Conservation (phyloP, 2,797 vertebrate genomes). For the Diceros bicornis region DNA sequence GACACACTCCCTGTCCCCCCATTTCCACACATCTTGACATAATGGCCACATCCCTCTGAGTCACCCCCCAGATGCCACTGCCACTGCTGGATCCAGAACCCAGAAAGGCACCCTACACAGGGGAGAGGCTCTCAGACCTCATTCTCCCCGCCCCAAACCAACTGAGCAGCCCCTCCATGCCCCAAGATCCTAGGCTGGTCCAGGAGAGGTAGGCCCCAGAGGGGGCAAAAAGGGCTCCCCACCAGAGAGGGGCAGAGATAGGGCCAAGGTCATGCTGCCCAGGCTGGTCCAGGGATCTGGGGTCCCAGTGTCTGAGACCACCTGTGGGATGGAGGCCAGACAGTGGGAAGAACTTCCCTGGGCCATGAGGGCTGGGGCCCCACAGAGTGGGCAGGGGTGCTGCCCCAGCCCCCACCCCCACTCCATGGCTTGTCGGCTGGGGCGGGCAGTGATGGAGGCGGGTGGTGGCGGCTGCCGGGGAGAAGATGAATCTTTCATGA, state of each 20-base stretch:
- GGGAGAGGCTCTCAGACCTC: neutral
- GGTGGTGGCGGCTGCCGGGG: constrained; percentile 90
- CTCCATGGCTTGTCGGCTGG: constrained; percentile 82
- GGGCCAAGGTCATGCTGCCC: constrained; percentile 52
- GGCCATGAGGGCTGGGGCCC: constrained; percentile 76
- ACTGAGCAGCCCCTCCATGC: neutral
- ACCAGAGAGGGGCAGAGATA: neutral
- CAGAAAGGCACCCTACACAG: neutral
- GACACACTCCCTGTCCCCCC: neutral
- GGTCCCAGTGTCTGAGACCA: constrained; percentile 83
- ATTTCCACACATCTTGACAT: neutral
- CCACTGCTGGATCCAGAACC: neutral
- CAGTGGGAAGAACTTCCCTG: constrained; percentile 70
- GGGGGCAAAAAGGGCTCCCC: neutral
- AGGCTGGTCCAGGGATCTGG: neutral
- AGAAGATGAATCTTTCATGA: constrained; percentile 98
- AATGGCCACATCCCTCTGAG: neutral
- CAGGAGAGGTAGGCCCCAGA: neutral
- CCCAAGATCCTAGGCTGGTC: neutral
- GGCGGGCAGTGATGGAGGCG: constrained; percentile 59
- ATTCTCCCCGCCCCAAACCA: neutral
- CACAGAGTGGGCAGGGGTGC: constrained; percentile 20
- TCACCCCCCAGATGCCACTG: neutral
- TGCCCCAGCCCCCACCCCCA: constrained; percentile 64
- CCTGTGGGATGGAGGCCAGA: constrained; percentile 83